Evolutionary conservation across 2,888 invertebrate species (phyloP).

Genomic region (Rugalucina vietnamica): DNA sequence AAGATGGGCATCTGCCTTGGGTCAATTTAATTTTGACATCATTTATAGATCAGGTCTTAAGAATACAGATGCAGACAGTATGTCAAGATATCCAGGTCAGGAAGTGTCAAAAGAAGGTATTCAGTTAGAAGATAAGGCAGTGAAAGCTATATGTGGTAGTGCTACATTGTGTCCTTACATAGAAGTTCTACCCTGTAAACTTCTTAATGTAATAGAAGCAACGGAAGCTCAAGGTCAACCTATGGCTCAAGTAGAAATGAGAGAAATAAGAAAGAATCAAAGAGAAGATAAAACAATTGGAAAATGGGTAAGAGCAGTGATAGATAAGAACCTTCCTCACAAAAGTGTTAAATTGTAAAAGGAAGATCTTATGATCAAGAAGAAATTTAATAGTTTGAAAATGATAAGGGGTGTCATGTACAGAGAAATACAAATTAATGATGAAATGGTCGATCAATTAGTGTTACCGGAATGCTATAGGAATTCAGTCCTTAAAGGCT

Average conservation of each 20-base stretch:
- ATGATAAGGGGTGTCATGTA: neutral
- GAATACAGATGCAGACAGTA: constrained; percentile 54
- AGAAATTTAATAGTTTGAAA: neutral
- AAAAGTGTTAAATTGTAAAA: neutral
- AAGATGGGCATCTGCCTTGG: constrained; percentile 46
- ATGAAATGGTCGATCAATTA: neutral
- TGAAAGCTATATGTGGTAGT: neutral
- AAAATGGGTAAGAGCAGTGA: neutral
- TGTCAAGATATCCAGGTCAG: constrained; percentile 48
- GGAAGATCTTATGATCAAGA: neutral
- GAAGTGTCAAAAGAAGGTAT: neutral
- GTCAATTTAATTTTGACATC: constrained; percentile 47
- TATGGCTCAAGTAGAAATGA: constrained; percentile 3
- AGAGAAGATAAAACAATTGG: neutral
- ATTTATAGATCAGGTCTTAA: constrained; percentile 39
- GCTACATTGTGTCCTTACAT: neutral
- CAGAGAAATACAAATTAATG: neutral
- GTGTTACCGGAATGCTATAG: neutral
- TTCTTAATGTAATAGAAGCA: neutral
- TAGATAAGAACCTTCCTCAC: neutral
- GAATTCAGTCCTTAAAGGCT: neutral
- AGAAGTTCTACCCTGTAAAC: neutral
- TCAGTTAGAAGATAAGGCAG: neutral
- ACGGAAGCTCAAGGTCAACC: neutral
- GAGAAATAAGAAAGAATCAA: neutral